Conservation (phyloP, 2,113 vertebrate genomes). For the Megaptera novaeangliae region DNA sequence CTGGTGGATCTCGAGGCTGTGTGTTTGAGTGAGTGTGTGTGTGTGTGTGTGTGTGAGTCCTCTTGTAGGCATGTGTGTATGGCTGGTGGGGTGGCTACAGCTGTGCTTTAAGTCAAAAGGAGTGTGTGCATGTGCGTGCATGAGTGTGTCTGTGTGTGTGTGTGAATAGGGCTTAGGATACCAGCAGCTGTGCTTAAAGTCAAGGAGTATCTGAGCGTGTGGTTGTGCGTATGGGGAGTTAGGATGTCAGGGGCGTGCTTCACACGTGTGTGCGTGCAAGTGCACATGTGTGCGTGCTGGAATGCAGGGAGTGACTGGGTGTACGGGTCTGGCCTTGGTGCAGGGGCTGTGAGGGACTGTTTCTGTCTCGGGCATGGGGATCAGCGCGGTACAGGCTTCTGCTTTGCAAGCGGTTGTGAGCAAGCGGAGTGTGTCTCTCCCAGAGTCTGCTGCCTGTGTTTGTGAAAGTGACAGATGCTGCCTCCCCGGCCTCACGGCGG, state of each 20-base stretch:
- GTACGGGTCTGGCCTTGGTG: background rate
- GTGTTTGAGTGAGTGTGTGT: conserved; percentile 16
- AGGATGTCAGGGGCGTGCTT: background rate
- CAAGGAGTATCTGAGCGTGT: background rate
- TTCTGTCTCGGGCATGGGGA: background rate
- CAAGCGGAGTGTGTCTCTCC: conserved; percentile 40
- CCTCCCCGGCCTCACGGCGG: conserved; percentile 59
- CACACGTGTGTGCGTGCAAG: background rate
- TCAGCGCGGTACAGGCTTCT: background rate
- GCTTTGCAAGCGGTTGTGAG: conserved; percentile 17
- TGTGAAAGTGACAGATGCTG: conserved; percentile 76
- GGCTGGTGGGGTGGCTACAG: conserved; percentile 11
- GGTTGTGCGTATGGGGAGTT: background rate
- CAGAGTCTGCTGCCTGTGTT: conserved; percentile 46
- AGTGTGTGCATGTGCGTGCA: background rate
- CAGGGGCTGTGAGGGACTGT: background rate
- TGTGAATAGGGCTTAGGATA: conserved; percentile 22
- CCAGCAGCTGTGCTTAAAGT: conserved; percentile 45
- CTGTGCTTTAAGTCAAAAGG: conserved; percentile 45
- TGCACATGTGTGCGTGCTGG: background rate
- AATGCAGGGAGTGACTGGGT: background rate
- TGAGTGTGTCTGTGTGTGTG: background rate
- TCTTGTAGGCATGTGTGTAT: conserved; percentile 46
- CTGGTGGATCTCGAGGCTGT: conserved; percentile 42
- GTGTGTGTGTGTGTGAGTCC: background rate